Percentiles rank a stretch among this genome's conserved stretches.
Conservation (phyloP, 2,113 vertebrate genomes). For the Xiphophorus couchianus region DNA sequence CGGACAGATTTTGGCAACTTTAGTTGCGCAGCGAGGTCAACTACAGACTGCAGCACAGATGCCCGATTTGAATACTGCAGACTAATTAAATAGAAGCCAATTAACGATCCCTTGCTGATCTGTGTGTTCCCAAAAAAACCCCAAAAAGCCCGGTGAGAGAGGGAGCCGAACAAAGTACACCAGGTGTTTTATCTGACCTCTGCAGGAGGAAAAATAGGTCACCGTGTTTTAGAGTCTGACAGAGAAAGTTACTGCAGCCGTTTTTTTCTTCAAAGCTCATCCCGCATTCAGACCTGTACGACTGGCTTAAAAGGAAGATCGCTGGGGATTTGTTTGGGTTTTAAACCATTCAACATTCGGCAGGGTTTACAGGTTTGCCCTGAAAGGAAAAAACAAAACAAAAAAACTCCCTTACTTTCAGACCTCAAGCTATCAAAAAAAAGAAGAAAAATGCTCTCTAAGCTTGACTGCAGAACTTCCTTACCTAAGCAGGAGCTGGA, state of each 20-base stretch:
- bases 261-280: slow-evolving; percentile 3
- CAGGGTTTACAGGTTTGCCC: too few relatives aligned
- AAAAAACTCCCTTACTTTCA: too few relatives aligned
- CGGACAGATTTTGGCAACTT: slow-evolving; percentile 24
- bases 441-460: too few relatives aligned
- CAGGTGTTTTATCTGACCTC: slow-evolving; percentile 40
- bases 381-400: too few relatives aligned
- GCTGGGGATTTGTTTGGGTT: background rate
- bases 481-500: too few relatives aligned
- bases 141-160: slow-evolving; percentile 1
- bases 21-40: slow-evolving; percentile 15
- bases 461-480: too few relatives aligned
- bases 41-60: slow-evolving; percentile 46
- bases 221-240: slow-evolving; percentile 4
- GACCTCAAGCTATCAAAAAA: too few relatives aligned
- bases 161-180: slow-evolving; percentile 25
- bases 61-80: slow-evolving; percentile 58
- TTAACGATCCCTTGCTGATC: slow-evolving; percentile 56
- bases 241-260: slow-evolving; percentile 18
- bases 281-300: slow-evolving; percentile 13
- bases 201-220: slow-evolving; percentile 41
- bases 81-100: slow-evolving; percentile 71
- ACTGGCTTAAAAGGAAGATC: slow-evolving; percentile 20
- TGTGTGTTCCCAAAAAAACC: slow-evolving; percentile 1
- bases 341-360: too few relatives aligned